A percentile compares a stretch with the other conserved stretches of the same genome.
Conservation (phyloP, 2,888 invertebrate genomes). For the Silvanus unidentatus region DNA sequence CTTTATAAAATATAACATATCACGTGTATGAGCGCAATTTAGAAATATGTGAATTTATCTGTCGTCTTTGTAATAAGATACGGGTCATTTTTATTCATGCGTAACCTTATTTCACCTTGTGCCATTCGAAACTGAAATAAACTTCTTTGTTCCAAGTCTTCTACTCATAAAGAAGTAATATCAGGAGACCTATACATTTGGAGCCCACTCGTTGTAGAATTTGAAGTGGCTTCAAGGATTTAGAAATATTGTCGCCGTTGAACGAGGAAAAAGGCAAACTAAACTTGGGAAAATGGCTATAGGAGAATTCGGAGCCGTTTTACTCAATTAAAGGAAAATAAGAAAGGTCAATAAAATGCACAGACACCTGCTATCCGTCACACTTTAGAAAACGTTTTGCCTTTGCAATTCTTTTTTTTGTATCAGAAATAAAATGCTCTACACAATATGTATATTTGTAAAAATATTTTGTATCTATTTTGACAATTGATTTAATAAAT, state of each 20-base stretch:
- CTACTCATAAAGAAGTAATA: slow-evolving; percentile 27
- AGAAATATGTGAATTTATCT: too few species aligned
- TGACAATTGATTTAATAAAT: too few species aligned
- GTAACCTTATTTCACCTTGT: slow-evolving; percentile 12
- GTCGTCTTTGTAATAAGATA: too few species aligned
- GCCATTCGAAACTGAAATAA: slow-evolving; percentile 18
- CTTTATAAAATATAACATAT: too few species aligned
- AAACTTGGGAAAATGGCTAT: not conserved
- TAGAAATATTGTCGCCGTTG: slow-evolving; percentile 23
- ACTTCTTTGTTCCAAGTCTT: slow-evolving; percentile 22
- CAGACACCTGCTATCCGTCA: not conserved
- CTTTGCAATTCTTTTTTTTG: slow-evolving; percentile 4
- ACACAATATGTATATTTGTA: too few species aligned
- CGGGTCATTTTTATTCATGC: slow-evolving; percentile 12
- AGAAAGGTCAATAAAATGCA: too few species aligned
- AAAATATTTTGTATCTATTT: too few species aligned
- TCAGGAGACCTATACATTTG: slow-evolving; percentile 26
- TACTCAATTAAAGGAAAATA: too few species aligned
- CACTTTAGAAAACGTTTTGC: slow-evolving; percentile 5
- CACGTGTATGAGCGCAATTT: too few species aligned
- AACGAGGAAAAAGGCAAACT: slow-evolving; percentile 1
- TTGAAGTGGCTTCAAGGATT: slow-evolving; percentile 24
- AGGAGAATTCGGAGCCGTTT: not conserved
- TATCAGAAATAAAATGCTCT: too few species aligned
- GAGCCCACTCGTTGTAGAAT: slow-evolving; percentile 20